Evolutionary conservation across 2,113 vertebrate species (phyloP).

Genomic region (Petroica traversi): DNA sequence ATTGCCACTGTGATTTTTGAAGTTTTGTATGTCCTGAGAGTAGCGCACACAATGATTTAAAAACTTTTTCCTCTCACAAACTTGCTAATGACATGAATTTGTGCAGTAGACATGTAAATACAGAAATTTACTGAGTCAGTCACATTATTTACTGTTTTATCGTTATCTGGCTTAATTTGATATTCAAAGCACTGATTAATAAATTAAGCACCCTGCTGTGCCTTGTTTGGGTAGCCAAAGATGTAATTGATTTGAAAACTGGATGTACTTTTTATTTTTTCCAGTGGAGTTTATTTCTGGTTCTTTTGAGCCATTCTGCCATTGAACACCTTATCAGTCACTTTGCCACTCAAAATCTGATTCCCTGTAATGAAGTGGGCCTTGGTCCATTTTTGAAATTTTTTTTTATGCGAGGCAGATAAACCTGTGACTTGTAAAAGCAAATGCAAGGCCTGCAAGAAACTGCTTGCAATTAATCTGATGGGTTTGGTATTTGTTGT

Average conservation of each 20-base stretch:
- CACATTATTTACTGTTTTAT: neutral
- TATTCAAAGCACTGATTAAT: neutral
- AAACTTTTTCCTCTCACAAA: neutral
- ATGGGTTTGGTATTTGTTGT: neutral
- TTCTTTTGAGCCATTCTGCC: neutral
- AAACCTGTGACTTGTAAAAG: neutral
- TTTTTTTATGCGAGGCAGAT: neutral
- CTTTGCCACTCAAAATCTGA: neutral
- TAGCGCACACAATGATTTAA: neutral
- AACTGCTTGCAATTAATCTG: neutral
- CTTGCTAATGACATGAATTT: neutral
- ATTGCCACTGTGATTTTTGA: neutral
- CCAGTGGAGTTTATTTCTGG: neutral
- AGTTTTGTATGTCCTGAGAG: neutral
- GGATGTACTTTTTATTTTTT: neutral
- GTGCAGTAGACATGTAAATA: neutral
- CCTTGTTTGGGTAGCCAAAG: neutral
- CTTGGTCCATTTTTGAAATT: neutral
- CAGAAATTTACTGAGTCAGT: neutral
- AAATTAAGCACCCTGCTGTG: neutral
- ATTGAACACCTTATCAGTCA: neutral
- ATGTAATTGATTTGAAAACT: neutral
- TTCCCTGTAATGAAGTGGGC: neutral
- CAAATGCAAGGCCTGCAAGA: neutral
- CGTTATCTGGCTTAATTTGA: neutral